Evolutionary conservation across 2,113 vertebrate genomes (phyloP).

Genomic region (Octodon degus): DNA sequence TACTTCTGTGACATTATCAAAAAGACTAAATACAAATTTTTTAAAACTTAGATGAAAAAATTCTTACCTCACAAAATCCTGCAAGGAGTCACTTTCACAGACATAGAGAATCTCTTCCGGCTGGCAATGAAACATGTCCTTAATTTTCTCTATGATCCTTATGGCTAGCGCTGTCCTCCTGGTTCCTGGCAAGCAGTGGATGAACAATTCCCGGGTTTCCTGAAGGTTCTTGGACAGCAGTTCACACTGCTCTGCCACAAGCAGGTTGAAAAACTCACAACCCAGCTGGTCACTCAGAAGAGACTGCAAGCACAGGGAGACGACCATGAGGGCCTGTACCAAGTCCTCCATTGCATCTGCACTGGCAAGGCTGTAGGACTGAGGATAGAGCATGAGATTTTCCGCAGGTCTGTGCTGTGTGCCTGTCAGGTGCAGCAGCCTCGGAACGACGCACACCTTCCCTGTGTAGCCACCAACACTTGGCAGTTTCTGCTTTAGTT

Average conservation of each 20-base stretch:
- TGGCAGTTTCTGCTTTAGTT: slow-evolving; percentile 84
- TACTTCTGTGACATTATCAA: neutral
- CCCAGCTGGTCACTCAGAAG: slow-evolving; percentile 80
- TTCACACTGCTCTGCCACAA: slow-evolving; percentile 79
- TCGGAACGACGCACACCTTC: slow-evolving; percentile 82
- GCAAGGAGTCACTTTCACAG: slow-evolving; percentile 83
- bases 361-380: slow-evolving; percentile 58
- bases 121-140: slow-evolving; percentile 70
- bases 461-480: slow-evolving; percentile 80
- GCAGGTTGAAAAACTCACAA: slow-evolving; percentile 80
- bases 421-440: slow-evolving; percentile 53
- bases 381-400: slow-evolving; percentile 67
- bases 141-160: slow-evolving; percentile 82
- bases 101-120: slow-evolving; percentile 84
- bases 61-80: slow-evolving; percentile 81
- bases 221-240: slow-evolving; percentile 79
- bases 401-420: neutral
- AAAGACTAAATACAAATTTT: neutral
- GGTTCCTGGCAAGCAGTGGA: slow-evolving; percentile 86
- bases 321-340: slow-evolving; percentile 71
- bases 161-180: slow-evolving; percentile 84
- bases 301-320: slow-evolving; percentile 75
- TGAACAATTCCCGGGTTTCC: slow-evolving; percentile 78
- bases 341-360: slow-evolving; percentile 61
- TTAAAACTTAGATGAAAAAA: slow-evolving; percentile 13